These are phyloP conservation scores for Rutilus rutilus DNA, from an alignment of 2,113 vertebrate genomes.

Conservation along the genomic window DNA sequence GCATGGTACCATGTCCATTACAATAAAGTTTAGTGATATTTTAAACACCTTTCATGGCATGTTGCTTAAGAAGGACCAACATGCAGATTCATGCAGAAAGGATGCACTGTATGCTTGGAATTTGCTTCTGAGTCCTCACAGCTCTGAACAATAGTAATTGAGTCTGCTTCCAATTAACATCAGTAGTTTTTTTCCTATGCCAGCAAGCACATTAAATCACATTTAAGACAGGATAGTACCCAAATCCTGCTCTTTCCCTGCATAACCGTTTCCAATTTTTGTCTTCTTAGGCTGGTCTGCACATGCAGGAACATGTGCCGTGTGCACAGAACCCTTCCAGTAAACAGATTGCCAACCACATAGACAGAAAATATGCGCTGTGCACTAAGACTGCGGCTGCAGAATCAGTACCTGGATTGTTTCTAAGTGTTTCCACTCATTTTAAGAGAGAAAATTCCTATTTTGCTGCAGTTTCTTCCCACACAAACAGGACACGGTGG, in stretches of 20 bases:
- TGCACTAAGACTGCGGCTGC: slow-evolving; percentile 65
- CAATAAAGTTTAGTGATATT: neutral
- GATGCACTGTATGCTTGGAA: neutral
- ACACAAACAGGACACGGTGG: slow-evolving; percentile 63
- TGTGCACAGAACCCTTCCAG: slow-evolving; percentile 70
- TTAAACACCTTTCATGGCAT: neutral
- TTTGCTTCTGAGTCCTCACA: neutral
- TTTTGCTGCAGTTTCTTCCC: slow-evolving; percentile 65
- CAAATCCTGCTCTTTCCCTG: slow-evolving; percentile 18
- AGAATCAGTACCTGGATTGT: slow-evolving; percentile 77
- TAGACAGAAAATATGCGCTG: slow-evolving; percentile 78
- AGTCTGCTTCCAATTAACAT: neutral
- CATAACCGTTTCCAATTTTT: slow-evolving; percentile 56
- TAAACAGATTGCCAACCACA: slow-evolving; percentile 79
- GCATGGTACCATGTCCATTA: neutral
- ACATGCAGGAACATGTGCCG: slow-evolving; percentile 77
- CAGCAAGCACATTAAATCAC: neutral
- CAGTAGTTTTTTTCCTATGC: neutral
- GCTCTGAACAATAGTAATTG: neutral
- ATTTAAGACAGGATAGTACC: neutral
- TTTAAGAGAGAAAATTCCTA: slow-evolving; percentile 60
- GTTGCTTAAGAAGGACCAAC: neutral
- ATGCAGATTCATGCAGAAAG: neutral
- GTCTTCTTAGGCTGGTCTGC: slow-evolving; percentile 61
- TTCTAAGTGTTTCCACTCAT: slow-evolving; percentile 76